Evolutionary conservation across 2,888 invertebrate genomes (phyloP).

Genomic region (Oegoconia quadripuncta): DNA sequence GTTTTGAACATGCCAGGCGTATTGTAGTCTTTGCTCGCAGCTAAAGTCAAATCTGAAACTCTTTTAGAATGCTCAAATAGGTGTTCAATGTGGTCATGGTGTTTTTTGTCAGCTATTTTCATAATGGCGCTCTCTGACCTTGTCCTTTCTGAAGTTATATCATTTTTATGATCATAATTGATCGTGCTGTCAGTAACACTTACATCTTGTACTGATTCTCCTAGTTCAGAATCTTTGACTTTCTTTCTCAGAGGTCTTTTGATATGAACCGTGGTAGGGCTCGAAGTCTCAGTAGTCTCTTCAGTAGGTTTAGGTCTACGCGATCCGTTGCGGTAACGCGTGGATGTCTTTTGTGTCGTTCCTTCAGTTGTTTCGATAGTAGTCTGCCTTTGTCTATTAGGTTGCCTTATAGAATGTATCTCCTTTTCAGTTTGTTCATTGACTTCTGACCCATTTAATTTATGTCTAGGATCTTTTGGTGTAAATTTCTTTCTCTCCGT

Average conservation of each 20-base stretch:
- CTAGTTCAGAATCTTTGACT: constrained; percentile 57
- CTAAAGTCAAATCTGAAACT: constrained; percentile 86
- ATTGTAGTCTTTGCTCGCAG: constrained; percentile 85
- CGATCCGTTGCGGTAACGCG: constrained; percentile 59
- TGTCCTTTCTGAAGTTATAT: constrained; percentile 66
- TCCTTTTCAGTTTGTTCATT: constrained; percentile 56
- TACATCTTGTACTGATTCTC: constrained; percentile 63
- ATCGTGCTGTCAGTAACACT: constrained; percentile 53
- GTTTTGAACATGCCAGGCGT: constrained; percentile 86
- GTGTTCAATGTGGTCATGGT: constrained; percentile 63
- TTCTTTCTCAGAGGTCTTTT: constrained; percentile 61
- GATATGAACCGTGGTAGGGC: constrained; percentile 42
- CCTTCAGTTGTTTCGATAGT: constrained; percentile 51
- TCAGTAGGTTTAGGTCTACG: constrained; percentile 62
- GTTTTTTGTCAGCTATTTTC: constrained; percentile 78
- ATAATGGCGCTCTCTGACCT: constrained; percentile 76
- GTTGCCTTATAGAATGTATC: constrained; percentile 43
- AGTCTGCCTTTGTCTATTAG: constrained; percentile 53
- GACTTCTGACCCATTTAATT: constrained; percentile 45
- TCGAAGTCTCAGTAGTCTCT: constrained; percentile 50
- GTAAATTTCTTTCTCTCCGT: constrained; percentile 75
- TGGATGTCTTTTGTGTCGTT: constrained; percentile 62
- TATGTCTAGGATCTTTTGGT: constrained; percentile 70
- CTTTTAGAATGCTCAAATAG: constrained; percentile 80
- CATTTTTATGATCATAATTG: constrained; percentile 45